Percentiles rank a stretch among this genome's conserved stretches.
phyloP scores from a whole-genome alignment of 30 jellyfish, hydroid and myxozoan genomes.

The Aurelia sp. region DNA sequence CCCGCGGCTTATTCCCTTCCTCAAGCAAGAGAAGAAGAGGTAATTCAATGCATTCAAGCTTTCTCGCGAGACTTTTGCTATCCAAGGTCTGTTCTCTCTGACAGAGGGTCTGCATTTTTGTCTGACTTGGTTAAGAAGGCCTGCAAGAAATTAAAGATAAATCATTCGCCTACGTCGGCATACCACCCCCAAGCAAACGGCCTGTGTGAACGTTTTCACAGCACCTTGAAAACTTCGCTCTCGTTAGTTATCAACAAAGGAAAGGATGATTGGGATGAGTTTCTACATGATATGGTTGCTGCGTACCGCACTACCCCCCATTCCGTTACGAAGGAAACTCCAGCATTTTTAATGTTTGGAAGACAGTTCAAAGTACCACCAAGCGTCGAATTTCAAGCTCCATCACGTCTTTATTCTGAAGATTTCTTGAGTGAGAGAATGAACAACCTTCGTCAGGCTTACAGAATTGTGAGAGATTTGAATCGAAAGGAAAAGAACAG shows the following conservation, averaged over 20 bases:
- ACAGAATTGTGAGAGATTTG: constrained; percentile 19
- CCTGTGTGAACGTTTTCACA: constrained; percentile 28
- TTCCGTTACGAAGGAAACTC: constrained; percentile 33
- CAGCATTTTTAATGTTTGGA: constrained; percentile 37
- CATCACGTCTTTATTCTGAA: constrained; percentile 29
- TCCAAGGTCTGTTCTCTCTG: constrained; percentile 50
- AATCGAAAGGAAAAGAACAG: constrained; percentile 15
- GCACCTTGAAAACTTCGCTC: constrained; percentile 29
- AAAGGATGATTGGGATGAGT: constrained; percentile 43
- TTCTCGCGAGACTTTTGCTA: constrained; percentile 40
- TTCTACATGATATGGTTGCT: constrained; percentile 1
- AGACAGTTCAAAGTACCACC: constrained; percentile 27
- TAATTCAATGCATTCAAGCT: constrained; percentile 10
- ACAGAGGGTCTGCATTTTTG: constrained; percentile 44
- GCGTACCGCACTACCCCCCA: constrained; percentile 51
- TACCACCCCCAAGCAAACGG: constrained; percentile 42
- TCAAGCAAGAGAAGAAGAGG: constrained; percentile 16
- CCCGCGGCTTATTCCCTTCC: constrained; percentile 58
- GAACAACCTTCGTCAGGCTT: constrained; percentile 21
- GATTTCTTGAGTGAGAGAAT: constrained; percentile 25
- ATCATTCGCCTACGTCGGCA: constrained; percentile 11
- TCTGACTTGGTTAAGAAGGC: constrained; percentile 38
- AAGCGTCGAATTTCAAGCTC: constrained; percentile 15
- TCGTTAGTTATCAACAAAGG: constrained; percentile 7
- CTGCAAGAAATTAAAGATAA: constrained; percentile 19